phyloP scores from a whole-genome alignment of 1,140 invertebrate species.

The Pentalonia nigronervosa region DNA sequence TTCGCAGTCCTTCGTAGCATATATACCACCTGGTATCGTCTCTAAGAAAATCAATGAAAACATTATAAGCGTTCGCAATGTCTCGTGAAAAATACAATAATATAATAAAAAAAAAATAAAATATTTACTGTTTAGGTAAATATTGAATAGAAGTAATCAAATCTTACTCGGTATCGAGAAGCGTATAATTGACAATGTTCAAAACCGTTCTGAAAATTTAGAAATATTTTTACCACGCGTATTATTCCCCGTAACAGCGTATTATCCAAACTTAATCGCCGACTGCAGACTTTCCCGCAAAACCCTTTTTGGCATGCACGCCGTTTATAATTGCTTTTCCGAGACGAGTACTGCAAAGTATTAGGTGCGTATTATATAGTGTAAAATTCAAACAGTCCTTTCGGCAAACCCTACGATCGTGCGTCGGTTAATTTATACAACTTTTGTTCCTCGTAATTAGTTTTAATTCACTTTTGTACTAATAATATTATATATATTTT shows the following conservation, averaged over 20 bases:
- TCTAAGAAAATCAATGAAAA: no score
- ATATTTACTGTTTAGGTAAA: not conserved
- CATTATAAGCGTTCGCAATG: no score
- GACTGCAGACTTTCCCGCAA: not conserved
- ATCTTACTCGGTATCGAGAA: not conserved
- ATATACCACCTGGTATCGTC: no score
- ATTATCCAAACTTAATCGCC: not conserved
- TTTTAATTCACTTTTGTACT: conserved; percentile 38
- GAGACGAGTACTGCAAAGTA: not conserved
- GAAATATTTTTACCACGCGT: not conserved
- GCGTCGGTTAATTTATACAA: conserved; percentile 26
- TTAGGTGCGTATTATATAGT: not conserved
- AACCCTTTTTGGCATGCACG: not conserved
- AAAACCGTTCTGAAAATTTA: not conserved
- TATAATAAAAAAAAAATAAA: no score
- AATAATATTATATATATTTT: conserved; percentile 20
- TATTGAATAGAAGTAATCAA: not conserved
- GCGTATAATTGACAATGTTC: no score
- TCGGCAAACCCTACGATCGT: not conserved
- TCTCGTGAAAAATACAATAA: not conserved
- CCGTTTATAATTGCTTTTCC: not conserved
- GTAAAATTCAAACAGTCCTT: not conserved
- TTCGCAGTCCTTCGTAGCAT: no score
- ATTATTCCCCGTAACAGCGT: not conserved
- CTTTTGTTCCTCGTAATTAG: conserved; percentile 20